Evolutionary conservation across 1,140 invertebrate species (phyloP).

Genomic region (Oscheius sp.): DNA sequence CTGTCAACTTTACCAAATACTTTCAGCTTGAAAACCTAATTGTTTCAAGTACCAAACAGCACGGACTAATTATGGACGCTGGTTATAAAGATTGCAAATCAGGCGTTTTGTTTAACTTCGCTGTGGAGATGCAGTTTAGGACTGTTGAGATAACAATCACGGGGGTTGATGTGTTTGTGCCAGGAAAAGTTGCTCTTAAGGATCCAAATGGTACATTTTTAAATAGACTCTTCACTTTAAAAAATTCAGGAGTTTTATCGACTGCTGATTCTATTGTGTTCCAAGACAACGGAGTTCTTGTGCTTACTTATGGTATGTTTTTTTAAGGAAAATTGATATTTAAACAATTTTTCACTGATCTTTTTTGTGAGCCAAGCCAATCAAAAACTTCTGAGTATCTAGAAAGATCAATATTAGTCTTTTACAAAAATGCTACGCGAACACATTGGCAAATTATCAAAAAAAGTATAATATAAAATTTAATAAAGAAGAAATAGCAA

Average conservation of each 20-base stretch:
- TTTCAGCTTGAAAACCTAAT: not conserved
- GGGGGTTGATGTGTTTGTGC: not conserved
- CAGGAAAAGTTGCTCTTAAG: not conserved
- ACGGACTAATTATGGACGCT: no score
- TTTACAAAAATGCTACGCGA: no score
- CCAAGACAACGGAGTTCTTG: not conserved
- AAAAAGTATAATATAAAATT: no score
- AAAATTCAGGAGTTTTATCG: not conserved
- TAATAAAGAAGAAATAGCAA: no score
- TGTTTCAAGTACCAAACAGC: not conserved
- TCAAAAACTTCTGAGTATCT: no score
- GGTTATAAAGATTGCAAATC: not conserved
- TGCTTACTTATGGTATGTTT: not conserved
- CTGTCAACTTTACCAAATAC: not conserved
- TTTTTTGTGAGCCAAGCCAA: no score
- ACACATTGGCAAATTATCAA: no score
- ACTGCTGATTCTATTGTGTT: not conserved
- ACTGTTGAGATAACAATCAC: not conserved
- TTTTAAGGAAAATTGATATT: not conserved
- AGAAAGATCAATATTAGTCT: no score
- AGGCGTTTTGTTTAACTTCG: not conserved
- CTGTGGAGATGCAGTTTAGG: not conserved
- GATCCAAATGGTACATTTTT: not conserved
- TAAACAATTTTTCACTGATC: no score
- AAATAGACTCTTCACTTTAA: not conserved